These are phyloP conservation scores for Rhinolophus ferrumequinum DNA, from an alignment of 2,113 vertebrate genomes.

Conservation along the genomic window DNA sequence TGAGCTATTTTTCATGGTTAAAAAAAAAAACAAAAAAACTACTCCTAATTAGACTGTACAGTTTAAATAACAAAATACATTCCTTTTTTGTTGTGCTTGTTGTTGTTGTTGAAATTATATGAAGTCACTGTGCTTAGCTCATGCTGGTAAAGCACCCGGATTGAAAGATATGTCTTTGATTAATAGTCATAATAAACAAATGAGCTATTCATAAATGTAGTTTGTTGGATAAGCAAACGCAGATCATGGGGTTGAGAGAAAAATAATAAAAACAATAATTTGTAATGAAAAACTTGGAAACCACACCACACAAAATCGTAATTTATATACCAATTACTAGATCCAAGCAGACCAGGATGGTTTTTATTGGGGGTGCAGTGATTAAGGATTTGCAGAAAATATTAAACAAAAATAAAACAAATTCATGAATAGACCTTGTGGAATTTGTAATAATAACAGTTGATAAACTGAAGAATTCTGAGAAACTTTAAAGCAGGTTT, in stretches of 20 bases:
- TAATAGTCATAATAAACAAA: background rate
- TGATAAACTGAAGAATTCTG: background rate
- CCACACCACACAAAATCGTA: background rate
- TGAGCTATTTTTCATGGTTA: background rate
- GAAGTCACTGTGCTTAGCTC: background rate
- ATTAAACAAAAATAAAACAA: conserved; percentile 16
- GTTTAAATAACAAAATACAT: background rate
- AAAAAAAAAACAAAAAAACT: background rate
- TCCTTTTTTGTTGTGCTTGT: background rate
- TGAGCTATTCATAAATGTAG: background rate
- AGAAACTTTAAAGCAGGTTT: background rate
- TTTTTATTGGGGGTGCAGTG: background rate
- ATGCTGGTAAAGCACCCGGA: background rate
- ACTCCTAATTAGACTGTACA: background rate
- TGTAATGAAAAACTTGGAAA: conserved; percentile 38
- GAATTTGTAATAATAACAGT: background rate
- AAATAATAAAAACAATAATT: background rate
- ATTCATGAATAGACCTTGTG: background rate
- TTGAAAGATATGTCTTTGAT: background rate
- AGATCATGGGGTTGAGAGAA: background rate
- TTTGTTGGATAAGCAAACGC: background rate
- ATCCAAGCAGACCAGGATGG: background rate
- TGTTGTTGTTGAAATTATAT: background rate
- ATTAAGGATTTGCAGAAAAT: conserved; percentile 19
- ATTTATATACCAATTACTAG: background rate